Percentiles rank a stretch among this genome's conserved stretches.
These are phyloP conservation scores for Cromileptes altivelis DNA, from an alignment of 2,113 vertebrate genomes.

Conservation along the genomic window DNA sequence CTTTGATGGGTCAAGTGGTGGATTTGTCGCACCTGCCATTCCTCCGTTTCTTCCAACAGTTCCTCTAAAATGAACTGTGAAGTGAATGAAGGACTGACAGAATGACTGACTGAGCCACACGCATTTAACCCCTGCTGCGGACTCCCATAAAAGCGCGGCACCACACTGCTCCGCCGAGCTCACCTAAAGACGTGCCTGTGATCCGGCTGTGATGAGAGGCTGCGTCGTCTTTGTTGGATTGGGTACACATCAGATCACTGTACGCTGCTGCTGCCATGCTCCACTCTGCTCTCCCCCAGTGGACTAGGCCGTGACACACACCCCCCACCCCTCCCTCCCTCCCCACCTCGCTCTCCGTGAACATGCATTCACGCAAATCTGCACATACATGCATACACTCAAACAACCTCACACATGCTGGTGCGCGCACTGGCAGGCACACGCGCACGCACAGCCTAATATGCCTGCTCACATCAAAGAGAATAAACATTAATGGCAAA, in stretches of 20 bases:
- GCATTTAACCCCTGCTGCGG: slow-evolving; percentile 68
- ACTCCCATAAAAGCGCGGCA: slow-evolving; percentile 38
- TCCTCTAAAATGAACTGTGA: slow-evolving; percentile 36
- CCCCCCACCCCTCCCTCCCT: background rate
- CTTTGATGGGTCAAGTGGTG: slow-evolving; percentile 58
- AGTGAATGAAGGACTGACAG: slow-evolving; percentile 62
- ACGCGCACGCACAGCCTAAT: slow-evolving; percentile 48
- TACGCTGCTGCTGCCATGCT: slow-evolving; percentile 51
- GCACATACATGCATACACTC: slow-evolving; percentile 63
- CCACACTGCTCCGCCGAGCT: slow-evolving; percentile 29
- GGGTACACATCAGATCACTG: slow-evolving; percentile 70
- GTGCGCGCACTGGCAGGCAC: slow-evolving; percentile 23
- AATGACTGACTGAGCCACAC: slow-evolving; percentile 77
- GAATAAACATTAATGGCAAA: slow-evolving; percentile 85
- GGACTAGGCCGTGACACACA: slow-evolving; percentile 44
- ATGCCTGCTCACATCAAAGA: slow-evolving; percentile 81
- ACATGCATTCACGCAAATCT: slow-evolving; percentile 60
- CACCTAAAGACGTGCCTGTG: slow-evolving; percentile 77
- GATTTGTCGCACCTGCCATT: slow-evolving; percentile 40
- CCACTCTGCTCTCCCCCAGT: slow-evolving; percentile 61
- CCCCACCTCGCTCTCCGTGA: background rate
- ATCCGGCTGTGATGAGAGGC: slow-evolving; percentile 77
- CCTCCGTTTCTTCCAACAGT: slow-evolving; percentile 13
- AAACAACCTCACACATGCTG: slow-evolving; percentile 52
- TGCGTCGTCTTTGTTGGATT: slow-evolving; percentile 66